phyloP scores from a whole-genome alignment of 2,888 invertebrate species.

The Himalopsyche japonica region DNA sequence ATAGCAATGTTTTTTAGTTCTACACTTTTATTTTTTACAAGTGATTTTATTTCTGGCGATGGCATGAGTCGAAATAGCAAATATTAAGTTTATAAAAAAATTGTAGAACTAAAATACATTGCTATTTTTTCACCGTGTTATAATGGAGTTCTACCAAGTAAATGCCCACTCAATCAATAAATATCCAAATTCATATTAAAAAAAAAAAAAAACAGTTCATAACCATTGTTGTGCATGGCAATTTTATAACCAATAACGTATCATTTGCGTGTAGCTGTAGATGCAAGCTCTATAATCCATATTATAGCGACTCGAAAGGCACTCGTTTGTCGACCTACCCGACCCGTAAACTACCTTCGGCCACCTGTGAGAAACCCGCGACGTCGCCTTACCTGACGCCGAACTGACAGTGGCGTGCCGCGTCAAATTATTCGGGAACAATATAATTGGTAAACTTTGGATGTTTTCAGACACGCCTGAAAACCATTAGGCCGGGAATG shows the following conservation, averaged over 20 bases:
- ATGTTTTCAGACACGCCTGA: background rate
- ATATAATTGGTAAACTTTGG: background rate
- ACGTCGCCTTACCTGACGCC: background rate
- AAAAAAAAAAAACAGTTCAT: too few species aligned
- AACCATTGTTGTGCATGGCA: too few species aligned
- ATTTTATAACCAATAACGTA: background rate
- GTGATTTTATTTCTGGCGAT: too few species aligned
- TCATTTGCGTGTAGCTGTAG: background rate
- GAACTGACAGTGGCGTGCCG: background rate
- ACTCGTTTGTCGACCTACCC: background rate
- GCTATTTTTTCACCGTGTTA: too few species aligned
- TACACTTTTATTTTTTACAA: too few species aligned
- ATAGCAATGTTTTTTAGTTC: too few species aligned
- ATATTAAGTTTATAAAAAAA: too few species aligned
- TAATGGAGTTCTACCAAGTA: too few species aligned
- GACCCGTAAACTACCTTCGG: background rate
- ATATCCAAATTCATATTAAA: too few species aligned
- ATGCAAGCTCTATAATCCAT: background rate
- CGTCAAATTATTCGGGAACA: background rate
- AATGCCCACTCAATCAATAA: too few species aligned
- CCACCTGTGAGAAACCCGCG: background rate
- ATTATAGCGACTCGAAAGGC: background rate
- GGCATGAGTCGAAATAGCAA: too few species aligned
- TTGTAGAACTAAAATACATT: too few species aligned
- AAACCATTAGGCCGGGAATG: background rate